These are phyloP conservation scores for Peromyscus californicus DNA, from an alignment of 2,113 vertebrate genomes.

Conservation along the genomic window DNA sequence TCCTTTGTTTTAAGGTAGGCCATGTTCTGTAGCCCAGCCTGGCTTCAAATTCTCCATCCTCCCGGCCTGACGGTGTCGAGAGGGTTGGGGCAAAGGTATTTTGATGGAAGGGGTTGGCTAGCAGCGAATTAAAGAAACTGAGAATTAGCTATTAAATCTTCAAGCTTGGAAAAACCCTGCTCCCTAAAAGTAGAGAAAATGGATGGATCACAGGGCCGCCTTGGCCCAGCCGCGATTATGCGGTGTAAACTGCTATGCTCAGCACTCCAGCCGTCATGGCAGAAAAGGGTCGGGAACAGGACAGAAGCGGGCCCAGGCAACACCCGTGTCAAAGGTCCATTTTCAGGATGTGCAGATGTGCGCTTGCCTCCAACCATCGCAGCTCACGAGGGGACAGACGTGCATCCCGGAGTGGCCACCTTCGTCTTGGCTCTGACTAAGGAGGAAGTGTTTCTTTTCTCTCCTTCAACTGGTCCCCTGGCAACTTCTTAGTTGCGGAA, in stretches of 20 bases:
- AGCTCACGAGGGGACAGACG: background rate
- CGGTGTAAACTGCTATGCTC: background rate
- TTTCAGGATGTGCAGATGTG: background rate
- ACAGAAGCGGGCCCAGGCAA: background rate
- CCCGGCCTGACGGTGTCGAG: background rate
- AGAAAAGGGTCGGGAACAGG: background rate
- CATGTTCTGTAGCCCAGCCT: background rate
- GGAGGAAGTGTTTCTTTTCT: constrained; percentile 3
- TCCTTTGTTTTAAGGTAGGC: background rate
- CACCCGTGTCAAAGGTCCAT: background rate
- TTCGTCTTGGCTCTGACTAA: constrained; percentile 28
- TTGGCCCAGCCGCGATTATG: background rate
- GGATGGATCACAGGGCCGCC: background rate
- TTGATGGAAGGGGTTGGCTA: background rate
- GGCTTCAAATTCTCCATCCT: background rate
- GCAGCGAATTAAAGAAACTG: background rate
- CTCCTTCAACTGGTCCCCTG: constrained; percentile 55
- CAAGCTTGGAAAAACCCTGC: background rate
- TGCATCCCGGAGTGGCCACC: background rate
- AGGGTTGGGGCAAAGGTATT: background rate
- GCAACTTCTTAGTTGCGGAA: constrained; percentile 70
- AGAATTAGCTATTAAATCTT: constrained; percentile 31
- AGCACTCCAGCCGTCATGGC: background rate
- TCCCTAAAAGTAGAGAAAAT: background rate
- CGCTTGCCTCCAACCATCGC: background rate